Conservation (phyloP, 2,888 invertebrate genomes). For the Nephrotoma guestfalica region DNA sequence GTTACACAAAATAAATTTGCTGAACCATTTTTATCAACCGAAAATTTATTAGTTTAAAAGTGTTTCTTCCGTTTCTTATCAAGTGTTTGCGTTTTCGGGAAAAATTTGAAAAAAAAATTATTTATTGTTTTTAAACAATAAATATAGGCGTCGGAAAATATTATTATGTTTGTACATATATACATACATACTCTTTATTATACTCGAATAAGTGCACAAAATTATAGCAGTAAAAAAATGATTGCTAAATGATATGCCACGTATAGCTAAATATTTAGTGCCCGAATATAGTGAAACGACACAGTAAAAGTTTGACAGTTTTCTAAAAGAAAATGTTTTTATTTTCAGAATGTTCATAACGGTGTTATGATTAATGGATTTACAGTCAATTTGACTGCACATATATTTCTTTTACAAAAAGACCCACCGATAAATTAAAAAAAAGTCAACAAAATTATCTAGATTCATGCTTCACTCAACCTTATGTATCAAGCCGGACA, state of each 20-base stretch:
- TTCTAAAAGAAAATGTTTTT: too few species aligned
- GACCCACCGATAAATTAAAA: too few species aligned
- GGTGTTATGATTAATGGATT: too few species aligned
- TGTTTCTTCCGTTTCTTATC: background rate
- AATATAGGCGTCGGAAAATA: background rate
- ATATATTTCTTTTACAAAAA: too few species aligned
- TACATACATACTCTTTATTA: background rate
- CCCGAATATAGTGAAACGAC: too few species aligned
- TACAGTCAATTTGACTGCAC: too few species aligned
- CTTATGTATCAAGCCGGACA: too few species aligned
- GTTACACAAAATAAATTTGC: background rate
- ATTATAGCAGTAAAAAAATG: background rate
- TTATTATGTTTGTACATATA: background rate
- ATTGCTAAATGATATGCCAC: background rate
- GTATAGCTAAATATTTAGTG: background rate
- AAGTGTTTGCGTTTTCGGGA: background rate
- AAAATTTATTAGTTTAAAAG: background rate
- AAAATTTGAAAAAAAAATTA: background rate
- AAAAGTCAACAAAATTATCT: too few species aligned
- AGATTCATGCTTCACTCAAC: too few species aligned
- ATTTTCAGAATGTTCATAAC: too few species aligned
- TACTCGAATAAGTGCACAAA: background rate
- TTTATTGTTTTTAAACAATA: background rate
- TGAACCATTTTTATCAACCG: background rate
- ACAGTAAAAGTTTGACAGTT: too few species aligned